Base-by-base conservation (phyloP, 2,888 invertebrate genomes). In the Linnaemya vulpina region DNA sequence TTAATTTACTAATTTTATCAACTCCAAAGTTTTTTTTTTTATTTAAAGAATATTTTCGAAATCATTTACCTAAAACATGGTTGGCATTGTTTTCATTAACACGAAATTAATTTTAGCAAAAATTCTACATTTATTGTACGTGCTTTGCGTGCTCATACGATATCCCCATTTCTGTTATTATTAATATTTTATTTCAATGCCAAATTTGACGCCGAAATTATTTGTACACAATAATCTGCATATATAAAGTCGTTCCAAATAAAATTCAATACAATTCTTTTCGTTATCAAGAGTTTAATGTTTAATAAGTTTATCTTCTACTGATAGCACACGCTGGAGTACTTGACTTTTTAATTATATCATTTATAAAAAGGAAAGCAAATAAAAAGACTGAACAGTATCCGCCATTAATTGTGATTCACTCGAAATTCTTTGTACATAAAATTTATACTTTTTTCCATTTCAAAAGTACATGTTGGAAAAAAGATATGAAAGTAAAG, bases 291-390 rank as follows among this genome's bases (percentile, higher is more conserved):
- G 53, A 70, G 70, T 70, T 83, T 83, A 70, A 74, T 70, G 75
- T 68, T 74, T 63, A 76, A 76, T 74, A 70, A 65, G 65, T 79
- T 65, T 78, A 63, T 77, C 78, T 79, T 65, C 40, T 63, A 43
- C 65, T 84, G 83, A 83, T 83, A 83, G 68, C 73, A 46, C 40
- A 70, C 62, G 67, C 68, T 62, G 40, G 51, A 51, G 78, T 83
- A 68, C 68, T 83, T 78, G 73, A 83, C 73, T 78, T 62, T 68
- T 74, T 53, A 43, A 51, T 73, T 65, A 46, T 67, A 63, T 63
- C n/a, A 51, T 63, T 63, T 30, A 1, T 58, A 17, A 40, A 40
- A 53, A 65, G 2, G 2, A 30, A 3, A 30, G 30, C 30, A 30
- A n/a, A 51, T 25, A 49, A 17, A 53, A 70, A 49, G 49, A 49